phyloP scores from a whole-genome alignment of 2,888 invertebrate genomes.

The Cremastobaeus sp. region DNA sequence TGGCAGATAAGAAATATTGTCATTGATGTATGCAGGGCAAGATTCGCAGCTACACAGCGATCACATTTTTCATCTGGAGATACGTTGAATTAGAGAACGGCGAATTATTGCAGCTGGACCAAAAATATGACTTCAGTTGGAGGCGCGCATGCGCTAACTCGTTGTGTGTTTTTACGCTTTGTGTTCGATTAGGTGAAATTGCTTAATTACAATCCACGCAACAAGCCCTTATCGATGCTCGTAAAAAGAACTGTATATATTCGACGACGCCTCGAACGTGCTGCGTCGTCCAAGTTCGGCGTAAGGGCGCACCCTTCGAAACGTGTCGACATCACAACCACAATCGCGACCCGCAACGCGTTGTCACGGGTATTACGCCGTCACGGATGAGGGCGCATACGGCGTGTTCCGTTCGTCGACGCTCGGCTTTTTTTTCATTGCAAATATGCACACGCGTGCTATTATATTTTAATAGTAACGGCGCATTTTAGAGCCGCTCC shows the following conservation, averaged over 20 bases:
- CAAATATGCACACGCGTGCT: constrained; percentile 29
- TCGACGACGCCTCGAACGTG: constrained; percentile 55
- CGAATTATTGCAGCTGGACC: constrained; percentile 27
- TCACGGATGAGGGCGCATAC: constrained; percentile 55
- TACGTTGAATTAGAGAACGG: constrained; percentile 16
- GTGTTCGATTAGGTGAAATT: constrained; percentile 18
- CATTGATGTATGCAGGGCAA: constrained; percentile 48
- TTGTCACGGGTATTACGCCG: constrained; percentile 54
- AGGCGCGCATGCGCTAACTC: neutral
- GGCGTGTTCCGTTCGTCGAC: constrained; percentile 28
- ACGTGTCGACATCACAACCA: constrained; percentile 58
- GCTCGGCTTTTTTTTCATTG: constrained; percentile 33
- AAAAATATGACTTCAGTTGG: no score
- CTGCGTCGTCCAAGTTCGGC: constrained; percentile 55
- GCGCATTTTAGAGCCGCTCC: constrained; percentile 14
- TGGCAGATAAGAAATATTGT: constrained; percentile 50
- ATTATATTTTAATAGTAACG: constrained; percentile 41
- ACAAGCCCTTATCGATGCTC: constrained; percentile 43
- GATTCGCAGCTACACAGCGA: constrained; percentile 30
- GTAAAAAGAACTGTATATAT: constrained; percentile 48
- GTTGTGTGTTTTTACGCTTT: neutral
- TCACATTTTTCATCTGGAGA: constrained; percentile 43
- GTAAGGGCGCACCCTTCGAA: constrained; percentile 56
- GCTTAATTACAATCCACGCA: constrained; percentile 39
- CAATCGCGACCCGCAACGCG: constrained; percentile 53